These are phyloP conservation scores for Agrochola macilenta DNA, from an alignment of 2,888 invertebrate species.

Conservation along the genomic window DNA sequence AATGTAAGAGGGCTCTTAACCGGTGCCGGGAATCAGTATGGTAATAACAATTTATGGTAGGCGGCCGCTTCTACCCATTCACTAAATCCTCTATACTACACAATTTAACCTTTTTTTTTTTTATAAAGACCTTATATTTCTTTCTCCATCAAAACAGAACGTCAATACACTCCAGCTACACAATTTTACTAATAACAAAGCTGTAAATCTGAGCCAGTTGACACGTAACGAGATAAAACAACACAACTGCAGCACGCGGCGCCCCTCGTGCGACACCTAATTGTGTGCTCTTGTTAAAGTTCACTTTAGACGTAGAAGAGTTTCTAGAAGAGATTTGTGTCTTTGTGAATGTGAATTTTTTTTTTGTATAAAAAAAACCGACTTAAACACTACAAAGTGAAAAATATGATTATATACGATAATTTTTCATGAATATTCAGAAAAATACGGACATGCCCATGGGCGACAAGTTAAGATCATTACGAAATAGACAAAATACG, in stretches of 20 bases:
- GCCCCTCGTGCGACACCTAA: conserved; percentile 70
- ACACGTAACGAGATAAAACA: conserved; percentile 74
- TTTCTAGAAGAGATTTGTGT: conserved; percentile 42
- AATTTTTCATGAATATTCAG: no score
- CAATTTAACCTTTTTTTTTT: no score
- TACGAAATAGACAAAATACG: no score
- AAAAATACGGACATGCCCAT: no score
- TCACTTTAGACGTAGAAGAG: conserved; percentile 40
- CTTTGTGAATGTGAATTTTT: not conserved
- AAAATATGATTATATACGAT: no score
- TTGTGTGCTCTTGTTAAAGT: conserved; percentile 76
- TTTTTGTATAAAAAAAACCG: no score
- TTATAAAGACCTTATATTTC: not conserved
- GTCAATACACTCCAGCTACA: conserved; percentile 14
- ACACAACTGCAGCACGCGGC: conserved; percentile 66
- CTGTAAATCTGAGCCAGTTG: conserved; percentile 64
- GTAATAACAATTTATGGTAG: no score
- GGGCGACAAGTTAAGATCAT: no score
- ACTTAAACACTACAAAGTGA: no score
- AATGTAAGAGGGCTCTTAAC: no score
- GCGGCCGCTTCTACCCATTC: no score
- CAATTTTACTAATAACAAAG: conserved; percentile 55
- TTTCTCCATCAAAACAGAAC: not conserved
- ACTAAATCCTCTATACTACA: not conserved
- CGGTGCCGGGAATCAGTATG: no score